phyloP scores from a whole-genome alignment of 2,113 vertebrate genomes.

The Esox niger region DNA sequence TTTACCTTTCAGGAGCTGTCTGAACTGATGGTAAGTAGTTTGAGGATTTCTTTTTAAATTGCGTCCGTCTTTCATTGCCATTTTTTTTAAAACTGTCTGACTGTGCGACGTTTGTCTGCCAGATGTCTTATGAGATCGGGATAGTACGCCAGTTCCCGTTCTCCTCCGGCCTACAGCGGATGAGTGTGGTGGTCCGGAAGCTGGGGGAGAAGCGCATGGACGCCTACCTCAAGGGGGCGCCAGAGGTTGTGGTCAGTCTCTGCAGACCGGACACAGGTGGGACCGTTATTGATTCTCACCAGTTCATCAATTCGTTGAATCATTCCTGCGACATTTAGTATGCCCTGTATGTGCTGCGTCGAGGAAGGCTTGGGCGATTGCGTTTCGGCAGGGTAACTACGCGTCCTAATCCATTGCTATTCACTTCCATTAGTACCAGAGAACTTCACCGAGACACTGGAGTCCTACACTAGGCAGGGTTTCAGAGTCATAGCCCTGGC shows the following conservation, averaged over 20 bases:
- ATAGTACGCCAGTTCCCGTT: constrained; percentile 97
- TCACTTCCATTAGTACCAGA: constrained; percentile 76
- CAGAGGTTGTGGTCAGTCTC: constrained; percentile 87
- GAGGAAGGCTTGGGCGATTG: too few species aligned
- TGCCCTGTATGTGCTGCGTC: too few species aligned
- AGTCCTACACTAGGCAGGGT: constrained; percentile 91
- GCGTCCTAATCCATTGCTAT: too few species aligned
- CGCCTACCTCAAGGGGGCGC: constrained; percentile 92
- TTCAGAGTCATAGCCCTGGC: constrained; percentile 96
- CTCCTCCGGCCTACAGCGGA: constrained; percentile 91
- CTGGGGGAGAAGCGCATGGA: constrained; percentile 94
- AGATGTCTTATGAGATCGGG: constrained; percentile 91
- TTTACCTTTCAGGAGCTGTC: constrained; percentile 80
- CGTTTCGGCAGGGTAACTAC: too few species aligned
- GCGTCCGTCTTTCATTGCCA: background rate
- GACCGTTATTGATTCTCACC: too few species aligned
- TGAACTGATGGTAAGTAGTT: constrained; percentile 84
- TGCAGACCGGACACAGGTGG: constrained; percentile 90
- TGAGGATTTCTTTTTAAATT: background rate
- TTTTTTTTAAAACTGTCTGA: background rate
- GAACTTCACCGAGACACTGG: constrained; percentile 85
- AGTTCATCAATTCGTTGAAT: too few species aligned
- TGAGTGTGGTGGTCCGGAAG: constrained; percentile 87
- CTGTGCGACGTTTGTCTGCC: constrained; percentile 9
- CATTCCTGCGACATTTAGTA: too few species aligned